A percentile compares a stretch with the other conserved stretches of the same genome.
Evolutionary conservation across 1,140 invertebrate species (phyloP).

Genomic region (Bicyclus anynana): DNA sequence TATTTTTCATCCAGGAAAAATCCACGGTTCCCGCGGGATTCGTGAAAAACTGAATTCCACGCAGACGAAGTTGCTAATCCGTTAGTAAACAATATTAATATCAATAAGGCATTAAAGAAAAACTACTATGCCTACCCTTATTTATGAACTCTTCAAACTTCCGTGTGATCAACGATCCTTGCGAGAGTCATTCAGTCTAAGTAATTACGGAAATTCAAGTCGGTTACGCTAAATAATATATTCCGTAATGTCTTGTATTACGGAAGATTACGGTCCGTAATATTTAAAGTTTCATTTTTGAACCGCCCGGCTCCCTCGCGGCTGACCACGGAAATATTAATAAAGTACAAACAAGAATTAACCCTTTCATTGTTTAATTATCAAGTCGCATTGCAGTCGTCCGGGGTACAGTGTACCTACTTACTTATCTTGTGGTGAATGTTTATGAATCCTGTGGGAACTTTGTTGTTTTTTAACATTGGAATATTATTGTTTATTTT

Average conservation of each 20-base stretch:
- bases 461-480: not conserved
- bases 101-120: no score
- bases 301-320: conserved; percentile 20
- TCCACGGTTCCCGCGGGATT: no score
- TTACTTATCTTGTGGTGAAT: not conserved
- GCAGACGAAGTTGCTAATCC: no score
- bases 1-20: no score
- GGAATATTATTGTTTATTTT: not conserved
- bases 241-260: not conserved
- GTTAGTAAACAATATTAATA: no score
- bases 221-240: not conserved
- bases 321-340: conserved; percentile 37
- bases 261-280: conserved; percentile 19
- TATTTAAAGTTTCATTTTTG: conserved; percentile 29
- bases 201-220: conserved; percentile 28
- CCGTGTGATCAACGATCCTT: conserved; percentile 24
- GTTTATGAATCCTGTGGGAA: not conserved
- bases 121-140: no score
- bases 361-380: conserved; percentile 24
- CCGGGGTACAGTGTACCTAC: not conserved
- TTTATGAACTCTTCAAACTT: not conserved
- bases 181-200: conserved; percentile 26
- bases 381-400: conserved; percentile 29
- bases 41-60: no score
- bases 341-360: conserved; percentile 32